Percentiles rank a stretch among this genome's conserved stretches.
Conservation (phyloP, 2,888 invertebrate genomes). For the Caenorhabditis plicata region DNA sequence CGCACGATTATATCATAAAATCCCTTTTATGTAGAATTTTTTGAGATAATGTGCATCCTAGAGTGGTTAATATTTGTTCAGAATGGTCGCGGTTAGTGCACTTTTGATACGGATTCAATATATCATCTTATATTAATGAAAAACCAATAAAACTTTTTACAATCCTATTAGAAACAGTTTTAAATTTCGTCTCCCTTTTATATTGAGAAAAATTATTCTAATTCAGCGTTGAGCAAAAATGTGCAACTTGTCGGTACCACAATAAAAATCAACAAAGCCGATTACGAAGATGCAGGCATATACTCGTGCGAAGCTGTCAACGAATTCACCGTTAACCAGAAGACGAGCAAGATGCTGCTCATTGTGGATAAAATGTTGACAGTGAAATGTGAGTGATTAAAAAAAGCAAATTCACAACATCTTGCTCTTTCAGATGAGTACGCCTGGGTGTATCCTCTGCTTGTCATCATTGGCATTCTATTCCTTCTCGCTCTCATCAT, state of each 20-base stretch:
- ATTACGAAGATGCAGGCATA: conserved; percentile 35
- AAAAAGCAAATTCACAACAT: not conserved
- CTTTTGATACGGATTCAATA: no score
- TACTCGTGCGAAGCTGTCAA: conserved; percentile 50
- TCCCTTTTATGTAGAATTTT: no score
- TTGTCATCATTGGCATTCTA: conserved; percentile 45
- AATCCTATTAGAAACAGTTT: not conserved
- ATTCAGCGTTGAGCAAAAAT: conserved; percentile 26
- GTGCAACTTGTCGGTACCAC: conserved; percentile 33
- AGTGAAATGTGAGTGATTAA: no score
- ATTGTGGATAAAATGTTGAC: conserved; percentile 40
- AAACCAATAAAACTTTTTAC: not conserved
- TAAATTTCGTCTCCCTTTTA: not conserved
- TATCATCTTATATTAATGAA: no score
- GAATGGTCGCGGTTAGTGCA: no score
- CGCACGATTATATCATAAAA: no score
- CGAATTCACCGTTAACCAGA: conserved; percentile 30
- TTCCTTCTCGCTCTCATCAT: conserved; percentile 44
- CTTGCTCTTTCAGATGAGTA: conserved; percentile 34
- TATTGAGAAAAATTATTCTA: no score
- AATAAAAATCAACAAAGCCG: conserved; percentile 19
- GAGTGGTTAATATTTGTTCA: no score
- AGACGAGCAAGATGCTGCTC: conserved; percentile 27
- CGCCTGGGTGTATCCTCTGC: conserved; percentile 51
- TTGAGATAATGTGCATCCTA: no score